Percentiles rank a stretch among this genome's conserved stretches.
Evolutionary conservation across 2,888 invertebrate genomes (phyloP).

Genomic region (Caradrina clavipalpis): DNA sequence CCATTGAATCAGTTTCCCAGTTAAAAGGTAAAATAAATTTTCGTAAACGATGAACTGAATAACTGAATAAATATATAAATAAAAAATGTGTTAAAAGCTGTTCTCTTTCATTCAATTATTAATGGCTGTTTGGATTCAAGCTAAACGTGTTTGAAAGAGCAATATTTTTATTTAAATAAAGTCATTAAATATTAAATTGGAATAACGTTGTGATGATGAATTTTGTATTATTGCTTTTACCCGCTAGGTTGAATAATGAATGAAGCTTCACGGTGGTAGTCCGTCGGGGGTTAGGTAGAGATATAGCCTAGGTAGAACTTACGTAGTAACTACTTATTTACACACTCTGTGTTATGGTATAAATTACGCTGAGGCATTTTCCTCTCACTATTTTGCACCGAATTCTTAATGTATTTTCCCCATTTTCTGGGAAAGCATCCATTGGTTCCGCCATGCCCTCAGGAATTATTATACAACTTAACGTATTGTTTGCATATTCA

Average conservation of each 20-base stretch:
- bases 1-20: conserved; percentile 1
- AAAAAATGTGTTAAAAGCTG: conserved; percentile 39
- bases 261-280: not conserved
- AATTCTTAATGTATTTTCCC: not conserved
- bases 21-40: conserved; percentile 30
- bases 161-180: conserved; percentile 43
- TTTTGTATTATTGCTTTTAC: conserved; percentile 11
- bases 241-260: not conserved
- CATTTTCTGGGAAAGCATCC: not conserved
- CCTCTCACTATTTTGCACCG: not conserved
- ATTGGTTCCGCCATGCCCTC: not conserved
- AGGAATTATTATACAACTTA: not conserved
- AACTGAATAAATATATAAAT: conserved; percentile 35
- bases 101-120: conserved; percentile 35
- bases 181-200: conserved; percentile 40
- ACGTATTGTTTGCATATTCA: not conserved
- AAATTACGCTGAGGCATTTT: not conserved
- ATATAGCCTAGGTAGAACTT: not conserved
- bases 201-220: conserved; percentile 20
- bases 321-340: not conserved
- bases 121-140: conserved; percentile 41
- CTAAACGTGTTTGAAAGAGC: conserved; percentile 47
- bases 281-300: not conserved
- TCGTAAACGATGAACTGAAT: conserved; percentile 17
- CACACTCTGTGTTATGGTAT: not conserved